Evolutionary conservation across 1,140 invertebrate species (phyloP).

Genomic region (Nebria ingens): DNA sequence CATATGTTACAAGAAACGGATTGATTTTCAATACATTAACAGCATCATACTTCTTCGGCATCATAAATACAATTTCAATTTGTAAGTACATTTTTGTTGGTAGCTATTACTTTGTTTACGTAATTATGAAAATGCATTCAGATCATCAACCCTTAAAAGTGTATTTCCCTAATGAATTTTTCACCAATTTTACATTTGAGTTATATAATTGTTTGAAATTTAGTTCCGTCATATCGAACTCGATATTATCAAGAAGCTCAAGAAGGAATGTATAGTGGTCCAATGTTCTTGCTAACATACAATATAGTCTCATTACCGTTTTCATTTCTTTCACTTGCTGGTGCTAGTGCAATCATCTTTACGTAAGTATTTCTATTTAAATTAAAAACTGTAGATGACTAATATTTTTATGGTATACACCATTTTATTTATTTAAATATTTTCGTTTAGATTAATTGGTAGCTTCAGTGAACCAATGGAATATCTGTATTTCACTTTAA

Average conservation of each 20-base stretch:
- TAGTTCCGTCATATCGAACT: slow-evolving; percentile 74
- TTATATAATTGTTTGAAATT: slow-evolving; percentile 15
- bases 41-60: slow-evolving; percentile 66
- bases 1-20: slow-evolving; percentile 65
- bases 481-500: slow-evolving; percentile 49
- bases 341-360: slow-evolving; percentile 57
- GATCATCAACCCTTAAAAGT: too few species aligned
- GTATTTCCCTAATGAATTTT: too few species aligned
- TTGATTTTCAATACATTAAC: slow-evolving; percentile 72
- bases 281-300: slow-evolving; percentile 70
- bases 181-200: slow-evolving; percentile 11
- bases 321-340: slow-evolving; percentile 57
- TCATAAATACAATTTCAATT: slow-evolving; percentile 64
- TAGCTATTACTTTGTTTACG: too few species aligned
- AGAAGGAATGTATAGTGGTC: slow-evolving; percentile 77
- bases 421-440: neutral
- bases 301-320: slow-evolving; percentile 69
- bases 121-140: too few species aligned
- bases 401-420: neutral
- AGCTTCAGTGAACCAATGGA: slow-evolving; percentile 38
- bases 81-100: slow-evolving; percentile 47
- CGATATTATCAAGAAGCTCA: slow-evolving; percentile 82
- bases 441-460: slow-evolving; percentile 36
- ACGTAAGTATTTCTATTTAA: slow-evolving; percentile 45
- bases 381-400: neutral